Base-by-base conservation (phyloP, 2,888 invertebrate genomes). In the Dendrolimus houi region DNA sequence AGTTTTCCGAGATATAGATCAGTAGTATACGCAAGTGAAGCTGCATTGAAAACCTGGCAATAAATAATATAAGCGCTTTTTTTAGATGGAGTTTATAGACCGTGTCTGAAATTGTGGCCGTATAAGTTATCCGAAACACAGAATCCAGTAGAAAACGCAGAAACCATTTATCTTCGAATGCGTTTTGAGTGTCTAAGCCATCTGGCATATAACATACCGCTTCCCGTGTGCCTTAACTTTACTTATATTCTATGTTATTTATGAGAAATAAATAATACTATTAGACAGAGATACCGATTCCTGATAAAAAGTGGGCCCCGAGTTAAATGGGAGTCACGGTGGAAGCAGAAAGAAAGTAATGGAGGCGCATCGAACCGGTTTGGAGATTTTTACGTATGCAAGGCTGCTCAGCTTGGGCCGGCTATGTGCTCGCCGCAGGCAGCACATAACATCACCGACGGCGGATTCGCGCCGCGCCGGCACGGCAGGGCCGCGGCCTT, bases 241-340 rank as follows among this genome's bases (percentile, higher is more conserved):
- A 87, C 85, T 83, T 86, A 85, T 86, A 85, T 85, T 85, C 85
- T 81, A 79, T 81, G 79, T 88, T 89, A 88, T 89, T 89, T 88
- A 89, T 88, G 88, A 88, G 87, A 87, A 87, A 90, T 89, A 89
- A 90, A 90, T 89, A 89, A 90, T 90, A 89, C 87, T 89, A 90
- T 87, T 89, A 89, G 88, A 87, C 83, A 76, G 87, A 89, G 90
- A 90, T 90, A 88, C 88, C 87, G 87, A 90, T 88, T 88, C 82
- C 86, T 83, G 90, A 90, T 90, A 90, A 90, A 90, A 89, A 90
- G 87, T 87, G 29, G 87, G 87, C 86, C 85, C 85, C 87, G 83
- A 86, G 88, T 88, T 86, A 87, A 87, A 89, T 88, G 88, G 88
- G 89, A 87, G 89, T 88, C 87, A 85, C 86, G 78, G 77, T 86